Evolutionary conservation across 2,113 vertebrate species (phyloP).

Genomic region (Thunnus thynnus): DNA sequence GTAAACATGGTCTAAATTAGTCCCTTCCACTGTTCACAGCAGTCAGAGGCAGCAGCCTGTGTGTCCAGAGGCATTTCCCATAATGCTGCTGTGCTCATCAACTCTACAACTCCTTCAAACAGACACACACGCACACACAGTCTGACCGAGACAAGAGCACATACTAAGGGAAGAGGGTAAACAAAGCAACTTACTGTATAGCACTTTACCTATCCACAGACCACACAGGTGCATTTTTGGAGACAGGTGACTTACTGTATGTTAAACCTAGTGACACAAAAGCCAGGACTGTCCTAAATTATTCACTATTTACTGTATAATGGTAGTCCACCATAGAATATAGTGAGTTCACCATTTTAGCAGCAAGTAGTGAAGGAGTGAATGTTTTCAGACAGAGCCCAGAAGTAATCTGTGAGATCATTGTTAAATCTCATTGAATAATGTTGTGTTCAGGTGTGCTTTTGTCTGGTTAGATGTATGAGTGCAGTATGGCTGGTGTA

Average conservation of each 20-base stretch:
- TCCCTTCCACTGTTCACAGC: slow-evolving; percentile 62
- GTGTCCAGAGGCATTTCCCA: slow-evolving; percentile 76
- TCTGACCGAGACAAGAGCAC: slow-evolving; percentile 21
- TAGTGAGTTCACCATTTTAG: background rate
- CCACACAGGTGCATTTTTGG: background rate
- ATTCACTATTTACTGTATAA: background rate
- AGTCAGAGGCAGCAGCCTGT: slow-evolving; percentile 56
- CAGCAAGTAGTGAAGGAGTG: background rate
- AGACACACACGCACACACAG: background rate
- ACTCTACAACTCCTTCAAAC: slow-evolving; percentile 55
- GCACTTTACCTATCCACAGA: background rate
- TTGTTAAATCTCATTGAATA: slow-evolving; percentile 11
- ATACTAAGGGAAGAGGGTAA: slow-evolving; percentile 11
- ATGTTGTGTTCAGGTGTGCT: background rate
- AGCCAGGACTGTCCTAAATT: background rate
- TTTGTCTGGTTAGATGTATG: background rate
- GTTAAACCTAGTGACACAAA: slow-evolving; percentile 1
- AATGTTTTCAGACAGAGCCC: background rate
- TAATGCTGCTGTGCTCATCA: slow-evolving; percentile 71
- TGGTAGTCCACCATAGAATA: background rate
- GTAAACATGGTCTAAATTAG: slow-evolving; percentile 75
- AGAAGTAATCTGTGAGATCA: background rate
- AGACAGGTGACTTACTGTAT: background rate
- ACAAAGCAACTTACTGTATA: slow-evolving; percentile 7
- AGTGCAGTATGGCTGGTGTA: background rate